Conservation (phyloP, 2,113 vertebrate species). For the Phaethornis superciliosus region DNA sequence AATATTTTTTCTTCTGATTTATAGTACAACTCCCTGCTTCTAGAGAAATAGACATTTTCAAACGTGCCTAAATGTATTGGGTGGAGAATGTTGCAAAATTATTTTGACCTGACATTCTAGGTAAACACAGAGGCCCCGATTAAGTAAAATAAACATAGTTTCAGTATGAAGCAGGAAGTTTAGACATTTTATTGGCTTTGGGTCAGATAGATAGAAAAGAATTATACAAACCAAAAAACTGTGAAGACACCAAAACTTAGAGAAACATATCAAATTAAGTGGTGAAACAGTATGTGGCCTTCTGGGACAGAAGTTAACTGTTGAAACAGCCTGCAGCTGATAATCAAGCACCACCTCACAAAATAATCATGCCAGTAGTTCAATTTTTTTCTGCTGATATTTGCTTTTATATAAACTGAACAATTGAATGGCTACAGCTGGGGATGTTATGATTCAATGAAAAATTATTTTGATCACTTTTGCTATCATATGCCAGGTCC, state of each 20-base stretch:
- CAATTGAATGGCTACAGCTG: constrained; percentile 55
- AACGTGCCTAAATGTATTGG: neutral
- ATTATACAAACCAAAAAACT: neutral
- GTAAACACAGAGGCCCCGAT: neutral
- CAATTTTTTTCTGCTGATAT: neutral
- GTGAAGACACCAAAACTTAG: neutral
- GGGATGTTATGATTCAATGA: constrained; percentile 39
- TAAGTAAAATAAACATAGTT: constrained; percentile 1
- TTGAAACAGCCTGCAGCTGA: neutral
- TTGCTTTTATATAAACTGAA: constrained; percentile 40
- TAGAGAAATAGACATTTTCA: neutral
- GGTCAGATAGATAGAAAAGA: neutral
- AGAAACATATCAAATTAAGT: neutral
- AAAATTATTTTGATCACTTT: constrained; percentile 51
- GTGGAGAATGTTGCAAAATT: neutral
- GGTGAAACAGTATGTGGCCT: neutral
- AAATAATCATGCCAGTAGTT: neutral
- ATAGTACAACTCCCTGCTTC: neutral
- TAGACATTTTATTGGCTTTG: neutral
- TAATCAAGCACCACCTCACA: neutral
- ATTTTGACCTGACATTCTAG: neutral
- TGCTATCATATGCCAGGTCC: constrained; percentile 38
- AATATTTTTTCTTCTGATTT: neutral
- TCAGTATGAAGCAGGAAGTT: neutral
- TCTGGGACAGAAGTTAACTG: neutral